Conservation (phyloP, 2,113 vertebrate species). For the Pipra filicauda region DNA sequence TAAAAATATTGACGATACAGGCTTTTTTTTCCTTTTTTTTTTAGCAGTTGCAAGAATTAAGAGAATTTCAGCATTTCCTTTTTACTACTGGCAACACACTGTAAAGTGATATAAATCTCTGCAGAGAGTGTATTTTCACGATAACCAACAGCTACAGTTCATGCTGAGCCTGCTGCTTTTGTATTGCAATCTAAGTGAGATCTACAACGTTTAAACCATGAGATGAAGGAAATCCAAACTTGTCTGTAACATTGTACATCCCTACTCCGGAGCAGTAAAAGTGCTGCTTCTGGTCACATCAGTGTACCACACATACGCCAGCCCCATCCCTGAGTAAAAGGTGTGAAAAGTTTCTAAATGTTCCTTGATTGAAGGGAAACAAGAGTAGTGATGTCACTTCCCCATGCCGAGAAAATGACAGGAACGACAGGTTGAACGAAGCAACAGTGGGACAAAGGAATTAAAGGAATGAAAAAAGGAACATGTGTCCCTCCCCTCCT, state of each 20-base stretch:
- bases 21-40: not conserved
- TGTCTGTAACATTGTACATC: constrained; percentile 76
- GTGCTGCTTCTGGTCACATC: constrained; percentile 85
- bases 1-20: constrained; percentile 40
- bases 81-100: constrained; percentile 67
- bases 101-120: constrained; percentile 52
- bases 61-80: constrained; percentile 31
- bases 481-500: not conserved
- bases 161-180: constrained; percentile 62
- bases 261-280: constrained; percentile 85
- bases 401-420: constrained; percentile 58
- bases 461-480: constrained; percentile 26
- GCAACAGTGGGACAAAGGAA: constrained; percentile 26
- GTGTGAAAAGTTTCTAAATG: constrained; percentile 83
- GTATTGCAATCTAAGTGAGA: constrained; percentile 70
- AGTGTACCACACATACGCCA: constrained; percentile 85
- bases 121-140: constrained; percentile 65
- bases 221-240: constrained; percentile 80
- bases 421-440: constrained; percentile 27
- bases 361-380: constrained; percentile 74
- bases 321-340: constrained; percentile 92
- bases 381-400: constrained; percentile 75
- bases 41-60: constrained; percentile 61
- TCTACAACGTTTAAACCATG: constrained; percentile 59
- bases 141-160: constrained; percentile 68